Base-by-base conservation (phyloP, 2,888 invertebrate species). In the Beris chalybata region DNA sequence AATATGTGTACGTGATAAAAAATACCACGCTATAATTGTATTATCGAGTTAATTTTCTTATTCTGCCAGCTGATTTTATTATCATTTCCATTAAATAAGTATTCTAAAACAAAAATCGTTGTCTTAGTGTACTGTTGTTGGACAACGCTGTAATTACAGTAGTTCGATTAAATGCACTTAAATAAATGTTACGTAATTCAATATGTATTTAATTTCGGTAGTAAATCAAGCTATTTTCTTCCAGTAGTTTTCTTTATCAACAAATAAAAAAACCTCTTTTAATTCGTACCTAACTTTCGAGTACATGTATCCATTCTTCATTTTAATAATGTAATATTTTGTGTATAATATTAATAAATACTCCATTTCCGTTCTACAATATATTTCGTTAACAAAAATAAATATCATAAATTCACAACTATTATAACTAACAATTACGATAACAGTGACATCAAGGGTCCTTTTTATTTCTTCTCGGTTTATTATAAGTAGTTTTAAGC, bases 381-480 rank as follows among this genome's bases (percentile, higher is more conserved):
- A 63, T 30, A 52, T 56, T 64, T 66, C 38, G 38, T 65, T 69
- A 69, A 66, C 66, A 69, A 69, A 69, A 69, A 69, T 69, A 69
- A 69, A 66, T 69, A 69, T 66, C 54, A 64, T 64, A 69, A 65
- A 58, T 65, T 55, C 66, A 67, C 66, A 69, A 69, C 69, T 69
- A 68, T 68, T 64, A 57, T 47, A 30, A n/a, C 65, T 69, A 69
- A 69, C 68, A 69, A 69, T 61, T 58, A 66, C 43, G 52, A 53
- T 69, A 66, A 69, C 66, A 66, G 64, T 66, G 55, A 44, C 64
- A 38, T 38, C 9, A 5, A 38, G 38, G 38, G 38, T 38, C 38
- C 38, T 7, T 38, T 38, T 38, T 9, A 9, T 38, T 38, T 38
- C 12, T 48, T 13, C 48, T 50, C 32, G 12, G 29, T 13, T 52